Evolutionary conservation across 2,113 vertebrate genomes (phyloP), one percentile per base, ranked within the genome.

Genomic region (Oreochromis niloticus): DNA sequence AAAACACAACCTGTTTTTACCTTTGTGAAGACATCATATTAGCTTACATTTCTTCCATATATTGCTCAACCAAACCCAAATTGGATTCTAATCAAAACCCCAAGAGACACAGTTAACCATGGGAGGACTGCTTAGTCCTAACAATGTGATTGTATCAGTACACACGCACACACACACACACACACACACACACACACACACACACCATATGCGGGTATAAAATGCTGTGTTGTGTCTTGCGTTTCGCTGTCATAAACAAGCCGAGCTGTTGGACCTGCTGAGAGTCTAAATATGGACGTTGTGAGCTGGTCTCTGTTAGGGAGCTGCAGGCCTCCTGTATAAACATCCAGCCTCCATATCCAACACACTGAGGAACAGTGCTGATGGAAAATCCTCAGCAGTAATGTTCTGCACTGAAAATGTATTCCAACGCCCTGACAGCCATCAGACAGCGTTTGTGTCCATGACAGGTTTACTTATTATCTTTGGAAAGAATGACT

Each of bases 271-370:
- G 79, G 82, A 90, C 84, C 73, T 75, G 57, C 41, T 50, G 6
- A 57, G 57, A 66, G 87, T 90, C 93, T 93, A 93, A 94, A 94
- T 93, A 93, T 92, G 93, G 93, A 86, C 16, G 81, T 90, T 32
- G 78, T 86, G 89, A 91, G 59, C 48, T 80, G 88, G 43, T 91
- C 86, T 84, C 63, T 91, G 90, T 85, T 86, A 86, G 83, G 85
- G 80, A 80, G 83, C 63, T 87, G 86, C 30, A 52, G 85, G 6
- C 66, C 89, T 82, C 39, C 86, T 84, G 81, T 89, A 61, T 87
- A 93, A 89, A 94, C 90, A 93, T 81, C 80, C 84, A 91, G 50
- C 4, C 3, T 50, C 46, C 71, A 78, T 48, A 39, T 30, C 30
- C 68, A 71, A 81, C 71, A 85, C 78, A 79, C 82, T 78, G 73